Base-by-base conservation (phyloP, 1,140 invertebrate genomes). In the Zaprionus gabonicus region DNA sequence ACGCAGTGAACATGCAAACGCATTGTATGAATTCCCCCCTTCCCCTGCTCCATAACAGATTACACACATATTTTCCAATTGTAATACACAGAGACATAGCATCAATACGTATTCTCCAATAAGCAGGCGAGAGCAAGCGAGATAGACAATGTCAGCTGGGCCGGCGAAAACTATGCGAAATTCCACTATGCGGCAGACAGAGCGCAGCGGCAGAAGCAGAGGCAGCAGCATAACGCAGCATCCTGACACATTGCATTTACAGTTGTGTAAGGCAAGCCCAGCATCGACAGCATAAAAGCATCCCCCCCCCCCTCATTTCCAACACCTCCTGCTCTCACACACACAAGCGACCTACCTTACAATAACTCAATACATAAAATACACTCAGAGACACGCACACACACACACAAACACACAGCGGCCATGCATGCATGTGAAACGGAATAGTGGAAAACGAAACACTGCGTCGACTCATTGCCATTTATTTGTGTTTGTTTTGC, bases 401-500 rank as follows among this genome's bases (percentile, higher is more conserved):
- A 56, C 38, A 55, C 27, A 49, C 86, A 87, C 23, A 23, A 23
- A 23, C 23, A 23, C 1, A 23, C 71, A 65, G 25, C 56, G 46
- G 36, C 17, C 23, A 34, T 49, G 10, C 20, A 25, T 20, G 36
- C 27, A 58, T 51, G 68, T 64, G 79, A 80, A 84, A 90, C 85
- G 46, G 31, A 34, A 34, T 1, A 56, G 10, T 75, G 82, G 84
- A 53, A 81, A 46, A 51, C 71, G 85, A 66, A 90, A 88, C 81
- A 71, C 58, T 58, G 60, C 59, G 66, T 41, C 64, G 58, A 77
- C 73, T 78, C 85, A 87, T 88, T 90, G 85, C 85, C 85, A 90
- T 90, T 88, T 90, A 81, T 88, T 90, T 88, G 85, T 84, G 85
- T 88, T 88, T 88, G 81, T 84, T 88, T 88, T 88, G 84, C 84